A percentile compares a stretch with the other conserved stretches of the same genome.
These are phyloP conservation scores for Dromococcyx pavoninus DNA, from an alignment of 2,797 vertebrate species.

Conservation along the genomic window DNA sequence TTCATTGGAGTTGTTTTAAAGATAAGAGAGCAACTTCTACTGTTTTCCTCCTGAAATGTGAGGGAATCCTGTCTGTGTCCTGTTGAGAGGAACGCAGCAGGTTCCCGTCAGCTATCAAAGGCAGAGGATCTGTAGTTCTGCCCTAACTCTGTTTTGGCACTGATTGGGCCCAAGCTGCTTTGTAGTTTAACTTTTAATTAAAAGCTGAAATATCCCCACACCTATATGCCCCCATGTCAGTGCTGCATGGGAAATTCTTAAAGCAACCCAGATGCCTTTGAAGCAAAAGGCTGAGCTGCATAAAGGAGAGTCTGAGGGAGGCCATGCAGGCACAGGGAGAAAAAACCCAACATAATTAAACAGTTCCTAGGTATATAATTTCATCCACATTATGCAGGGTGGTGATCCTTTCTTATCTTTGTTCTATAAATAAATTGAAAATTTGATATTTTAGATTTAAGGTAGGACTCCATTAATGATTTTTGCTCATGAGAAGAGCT, in stretches of 20 bases:
- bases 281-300: neutral
- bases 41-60: neutral
- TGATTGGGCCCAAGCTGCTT: neutral
- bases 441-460: neutral
- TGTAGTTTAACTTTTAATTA: neutral
- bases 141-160: neutral
- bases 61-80: neutral
- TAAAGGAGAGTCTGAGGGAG: neutral
- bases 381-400: neutral
- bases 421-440: neutral
- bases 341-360: accelerated
- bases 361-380: neutral
- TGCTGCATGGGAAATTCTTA: neutral
- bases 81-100: accelerated
- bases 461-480: neutral
- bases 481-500: neutral
- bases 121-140: neutral
- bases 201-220: neutral
- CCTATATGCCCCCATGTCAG: neutral
- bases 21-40: neutral
- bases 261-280: neutral
- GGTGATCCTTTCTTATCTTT: neutral
- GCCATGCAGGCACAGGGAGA: neutral
- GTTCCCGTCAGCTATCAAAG: neutral
- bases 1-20: neutral